Evolutionary conservation across 2,888 invertebrate genomes (phyloP).

Genomic region (Microctonus brassicae): DNA sequence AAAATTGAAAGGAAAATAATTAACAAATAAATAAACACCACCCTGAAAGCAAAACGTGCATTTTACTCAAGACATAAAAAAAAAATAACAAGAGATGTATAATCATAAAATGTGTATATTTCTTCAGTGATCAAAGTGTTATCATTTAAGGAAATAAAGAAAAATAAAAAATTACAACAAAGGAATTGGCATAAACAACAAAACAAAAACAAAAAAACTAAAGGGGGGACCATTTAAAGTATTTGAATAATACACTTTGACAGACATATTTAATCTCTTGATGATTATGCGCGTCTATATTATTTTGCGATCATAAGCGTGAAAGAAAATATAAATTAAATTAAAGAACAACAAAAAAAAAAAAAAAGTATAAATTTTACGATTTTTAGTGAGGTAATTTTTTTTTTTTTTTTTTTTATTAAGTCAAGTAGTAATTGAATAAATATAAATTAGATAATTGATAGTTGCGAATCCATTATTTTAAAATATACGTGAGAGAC

Average conservation of each 20-base stretch:
- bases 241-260: neutral
- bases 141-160: neutral
- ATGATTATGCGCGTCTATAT: constrained; percentile 13
- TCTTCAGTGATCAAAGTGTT: constrained; percentile 12
- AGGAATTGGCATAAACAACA: constrained; percentile 4
- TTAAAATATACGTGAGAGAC: constrained; percentile 37
- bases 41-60: constrained; percentile 30
- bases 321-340: neutral
- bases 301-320: neutral
- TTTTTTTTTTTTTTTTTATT: neutral
- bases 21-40: constrained; percentile 35
- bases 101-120: constrained; percentile 28
- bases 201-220: neutral
- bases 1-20: constrained; percentile 40
- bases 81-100: neutral
- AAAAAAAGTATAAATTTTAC: constrained; percentile 16
- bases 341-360: constrained; percentile 6
- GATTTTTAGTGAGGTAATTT: constrained; percentile 6
- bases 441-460: neutral
- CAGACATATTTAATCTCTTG: neutral
- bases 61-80: constrained; percentile 35
- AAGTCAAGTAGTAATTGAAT: neutral
- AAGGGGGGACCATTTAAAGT: constrained; percentile 17
- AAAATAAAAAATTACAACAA: constrained; percentile 9
- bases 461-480: constrained; percentile 37